A percentile compares a stretch with the other conserved stretches of the same genome.
Conservation (phyloP, 2,888 invertebrate genomes). For the Apocheima hispidaria region DNA sequence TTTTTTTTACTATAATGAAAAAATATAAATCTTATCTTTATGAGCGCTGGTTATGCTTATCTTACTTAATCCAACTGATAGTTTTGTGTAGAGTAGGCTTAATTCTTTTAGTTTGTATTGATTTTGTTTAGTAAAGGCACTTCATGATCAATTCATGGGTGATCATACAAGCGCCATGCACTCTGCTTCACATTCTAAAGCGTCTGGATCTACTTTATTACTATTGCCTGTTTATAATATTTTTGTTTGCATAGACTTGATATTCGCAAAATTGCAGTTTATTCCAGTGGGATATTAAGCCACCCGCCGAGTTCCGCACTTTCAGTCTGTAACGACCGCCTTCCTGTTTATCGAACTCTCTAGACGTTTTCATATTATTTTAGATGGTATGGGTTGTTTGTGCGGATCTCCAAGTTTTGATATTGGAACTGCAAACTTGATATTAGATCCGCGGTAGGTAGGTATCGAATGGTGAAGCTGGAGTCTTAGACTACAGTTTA, state of each 20-base stretch:
- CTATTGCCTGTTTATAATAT: conserved; percentile 74
- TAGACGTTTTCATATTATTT: conserved; percentile 51
- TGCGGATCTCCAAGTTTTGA: conserved; percentile 30
- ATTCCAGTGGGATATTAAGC: conserved; percentile 79
- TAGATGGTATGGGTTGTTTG: conserved; percentile 46
- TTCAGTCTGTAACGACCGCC: conserved; percentile 59
- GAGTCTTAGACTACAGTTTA: no score
- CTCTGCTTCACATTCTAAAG: background rate
- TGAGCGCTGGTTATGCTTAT: no score
- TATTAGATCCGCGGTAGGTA: background rate
- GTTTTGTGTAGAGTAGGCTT: no score
- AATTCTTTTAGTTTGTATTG: no score
- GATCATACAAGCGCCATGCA: no score
- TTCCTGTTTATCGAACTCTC: conserved; percentile 73
- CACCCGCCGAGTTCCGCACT: conserved; percentile 66
- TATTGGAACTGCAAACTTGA: background rate
- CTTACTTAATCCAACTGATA: no score
- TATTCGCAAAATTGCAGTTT: conserved; percentile 76
- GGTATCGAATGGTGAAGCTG: background rate
- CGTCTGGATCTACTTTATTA: conserved; percentile 65
- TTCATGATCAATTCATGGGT: no score
- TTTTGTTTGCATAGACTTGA: conserved; percentile 69
- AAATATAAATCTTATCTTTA: no score
- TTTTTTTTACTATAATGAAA: no score
- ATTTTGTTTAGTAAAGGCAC: no score